Evolutionary conservation across 1,140 invertebrate species (phyloP).

Genomic region (Eumaeus atala): DNA sequence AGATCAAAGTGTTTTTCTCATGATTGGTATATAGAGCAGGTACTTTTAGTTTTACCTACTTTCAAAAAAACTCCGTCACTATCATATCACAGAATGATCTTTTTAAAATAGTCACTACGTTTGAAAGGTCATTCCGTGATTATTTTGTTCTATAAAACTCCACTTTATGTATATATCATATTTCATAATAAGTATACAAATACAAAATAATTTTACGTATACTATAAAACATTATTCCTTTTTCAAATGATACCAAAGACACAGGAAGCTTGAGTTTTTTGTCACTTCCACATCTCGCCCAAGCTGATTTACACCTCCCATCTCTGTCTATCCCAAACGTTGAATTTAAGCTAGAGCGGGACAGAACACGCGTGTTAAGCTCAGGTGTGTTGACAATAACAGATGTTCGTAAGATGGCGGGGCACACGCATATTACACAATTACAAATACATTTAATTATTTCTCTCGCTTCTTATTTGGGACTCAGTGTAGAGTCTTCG

Average conservation of each 20-base stretch:
- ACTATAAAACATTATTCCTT: constrained; percentile 62
- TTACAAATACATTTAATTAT: constrained; percentile 72
- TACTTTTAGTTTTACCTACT: too few relatives aligned
- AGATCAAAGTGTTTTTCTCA: too few relatives aligned
- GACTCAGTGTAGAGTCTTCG: constrained; percentile 43
- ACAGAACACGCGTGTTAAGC: constrained; percentile 30
- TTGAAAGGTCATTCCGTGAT: too few relatives aligned
- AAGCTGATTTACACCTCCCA: constrained; percentile 35
- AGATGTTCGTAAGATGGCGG: constrained; percentile 65
- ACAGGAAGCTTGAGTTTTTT: constrained; percentile 73
- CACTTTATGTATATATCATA: too few relatives aligned
- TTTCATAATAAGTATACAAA: background rate
- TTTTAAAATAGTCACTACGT: too few relatives aligned
- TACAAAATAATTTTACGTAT: constrained; percentile 23
- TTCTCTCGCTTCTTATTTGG: constrained; percentile 52
- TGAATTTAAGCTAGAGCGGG: constrained; percentile 30
- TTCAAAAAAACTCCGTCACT: too few relatives aligned
- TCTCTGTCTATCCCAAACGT: constrained; percentile 35
- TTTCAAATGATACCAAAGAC: constrained; percentile 73
- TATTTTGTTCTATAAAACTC: too few relatives aligned
- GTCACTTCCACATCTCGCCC: constrained; percentile 67
- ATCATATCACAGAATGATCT: too few relatives aligned
- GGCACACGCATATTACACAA: constrained; percentile 63
- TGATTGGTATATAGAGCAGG: too few relatives aligned
- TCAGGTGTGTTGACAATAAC: constrained; percentile 73